Evolutionary conservation across 2,113 vertebrate genomes (phyloP).

Genomic region (Tragulus kanchil): DNA sequence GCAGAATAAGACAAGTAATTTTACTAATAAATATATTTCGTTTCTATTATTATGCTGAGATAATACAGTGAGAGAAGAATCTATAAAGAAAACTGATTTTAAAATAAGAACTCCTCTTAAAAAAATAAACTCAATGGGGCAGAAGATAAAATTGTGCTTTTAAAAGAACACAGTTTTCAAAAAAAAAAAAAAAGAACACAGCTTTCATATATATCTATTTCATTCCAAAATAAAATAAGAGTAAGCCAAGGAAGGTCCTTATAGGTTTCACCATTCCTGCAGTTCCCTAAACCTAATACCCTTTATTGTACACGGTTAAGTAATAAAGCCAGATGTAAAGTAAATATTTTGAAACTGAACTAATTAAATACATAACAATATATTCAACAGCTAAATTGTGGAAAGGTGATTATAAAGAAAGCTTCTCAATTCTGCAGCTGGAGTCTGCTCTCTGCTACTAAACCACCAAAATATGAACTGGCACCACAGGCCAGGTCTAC

Average conservation of each 20-base stretch:
- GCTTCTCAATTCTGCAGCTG: background rate
- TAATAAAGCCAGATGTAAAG: slow-evolving; percentile 18
- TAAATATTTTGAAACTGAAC: slow-evolving; percentile 4
- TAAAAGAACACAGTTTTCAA: background rate
- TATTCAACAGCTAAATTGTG: background rate
- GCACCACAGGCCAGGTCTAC: background rate
- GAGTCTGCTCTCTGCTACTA: background rate
- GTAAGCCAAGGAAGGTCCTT: background rate
- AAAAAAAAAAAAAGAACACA: background rate
- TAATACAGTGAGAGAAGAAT: background rate
- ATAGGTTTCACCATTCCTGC: background rate
- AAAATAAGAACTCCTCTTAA: slow-evolving; percentile 10
- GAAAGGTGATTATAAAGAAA: slow-evolving; percentile 38
- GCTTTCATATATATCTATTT: background rate
- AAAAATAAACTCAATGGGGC: background rate
- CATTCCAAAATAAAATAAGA: slow-evolving; percentile 22
- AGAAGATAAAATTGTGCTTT: background rate
- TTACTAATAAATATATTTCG: background rate
- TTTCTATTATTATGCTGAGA: slow-evolving; percentile 16
- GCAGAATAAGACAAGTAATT: slow-evolving; percentile 18
- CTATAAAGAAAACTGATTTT: background rate
- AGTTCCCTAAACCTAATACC: slow-evolving; percentile 9
- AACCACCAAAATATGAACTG: background rate
- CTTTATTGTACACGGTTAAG: background rate
- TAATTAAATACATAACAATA: slow-evolving; percentile 40